These are phyloP conservation scores for Agrypnia vestita DNA, from an alignment of 1,140 invertebrate genomes.

Conservation along the genomic window DNA sequence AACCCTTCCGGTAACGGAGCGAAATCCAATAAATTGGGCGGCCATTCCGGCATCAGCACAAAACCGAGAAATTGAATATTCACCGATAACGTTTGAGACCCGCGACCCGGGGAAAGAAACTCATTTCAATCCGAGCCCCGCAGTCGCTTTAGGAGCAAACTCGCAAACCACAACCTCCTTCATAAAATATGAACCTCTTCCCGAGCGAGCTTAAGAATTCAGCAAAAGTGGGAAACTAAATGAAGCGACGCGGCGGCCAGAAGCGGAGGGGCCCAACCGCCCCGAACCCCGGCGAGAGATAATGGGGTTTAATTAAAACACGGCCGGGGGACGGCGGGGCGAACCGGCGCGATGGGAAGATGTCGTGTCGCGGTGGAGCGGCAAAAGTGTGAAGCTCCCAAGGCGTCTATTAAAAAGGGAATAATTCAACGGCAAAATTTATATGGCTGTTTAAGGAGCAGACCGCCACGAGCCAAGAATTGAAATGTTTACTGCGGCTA, in stretches of 20 bases:
- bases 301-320: slow-evolving; percentile 48
- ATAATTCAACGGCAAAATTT: slow-evolving; percentile 44
- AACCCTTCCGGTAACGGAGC: slow-evolving; percentile 3
- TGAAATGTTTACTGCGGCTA: slow-evolving; percentile 41
- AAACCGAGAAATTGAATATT: slow-evolving; percentile 55
- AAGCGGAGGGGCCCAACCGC: slow-evolving; percentile 41
- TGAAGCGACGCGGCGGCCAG: slow-evolving; percentile 50
- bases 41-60: slow-evolving; percentile 45
- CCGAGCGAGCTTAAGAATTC: slow-evolving; percentile 58
- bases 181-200: slow-evolving; percentile 60
- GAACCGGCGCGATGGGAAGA: slow-evolving; percentile 16
- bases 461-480: slow-evolving; percentile 23
- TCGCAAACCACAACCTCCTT: slow-evolving; percentile 54
- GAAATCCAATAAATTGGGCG: slow-evolving; percentile 51
- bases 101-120: slow-evolving; percentile 35
- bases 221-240: slow-evolving; percentile 61
- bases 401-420: slow-evolving; percentile 43
- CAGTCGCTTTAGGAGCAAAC: slow-evolving; percentile 49
- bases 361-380: slow-evolving; percentile 18
- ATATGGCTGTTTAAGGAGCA: slow-evolving; percentile 29
- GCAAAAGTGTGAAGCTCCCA: slow-evolving; percentile 17
- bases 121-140: slow-evolving; percentile 55
- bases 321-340: not conserved
- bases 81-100: slow-evolving; percentile 45
- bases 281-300: slow-evolving; percentile 40